Conservation (phyloP, 1,140 invertebrate species). For the Papilio helenus region DNA sequence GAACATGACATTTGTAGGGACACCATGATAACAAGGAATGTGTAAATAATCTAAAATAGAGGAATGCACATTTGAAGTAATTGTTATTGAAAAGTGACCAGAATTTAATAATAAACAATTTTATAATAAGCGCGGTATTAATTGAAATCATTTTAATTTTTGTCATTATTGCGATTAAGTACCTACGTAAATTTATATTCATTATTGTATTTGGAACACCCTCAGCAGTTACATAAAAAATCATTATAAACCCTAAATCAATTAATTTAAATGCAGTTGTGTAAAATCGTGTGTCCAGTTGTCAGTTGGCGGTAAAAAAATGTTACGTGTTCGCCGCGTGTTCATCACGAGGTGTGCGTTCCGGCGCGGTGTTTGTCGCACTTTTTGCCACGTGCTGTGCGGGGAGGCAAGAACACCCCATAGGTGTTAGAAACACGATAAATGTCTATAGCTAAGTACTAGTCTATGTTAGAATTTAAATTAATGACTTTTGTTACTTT, state of each 20-base stretch:
- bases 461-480: neutral
- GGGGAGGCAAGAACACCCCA: neutral
- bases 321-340: neutral
- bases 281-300: neutral
- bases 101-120: too few species aligned
- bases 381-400: neutral
- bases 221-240: neutral
- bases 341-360: neutral
- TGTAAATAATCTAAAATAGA: neutral
- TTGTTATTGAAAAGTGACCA: too few species aligned
- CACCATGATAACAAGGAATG: constrained; percentile 39
- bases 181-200: too few species aligned
- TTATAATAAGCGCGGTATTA: too few species aligned
- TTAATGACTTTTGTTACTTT: too few species aligned
- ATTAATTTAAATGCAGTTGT: constrained; percentile 16
- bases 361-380: neutral
- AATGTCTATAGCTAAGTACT: neutral
- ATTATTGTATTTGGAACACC: neutral
- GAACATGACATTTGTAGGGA: constrained; percentile 54
- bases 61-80: too few species aligned
- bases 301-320: neutral
- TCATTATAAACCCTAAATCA: neutral
- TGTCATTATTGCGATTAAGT: neutral
- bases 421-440: neutral
- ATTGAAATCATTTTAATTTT: too few species aligned